Conservation (phyloP, 2,113 vertebrate species). For the Himantopus leucocephalus region DNA sequence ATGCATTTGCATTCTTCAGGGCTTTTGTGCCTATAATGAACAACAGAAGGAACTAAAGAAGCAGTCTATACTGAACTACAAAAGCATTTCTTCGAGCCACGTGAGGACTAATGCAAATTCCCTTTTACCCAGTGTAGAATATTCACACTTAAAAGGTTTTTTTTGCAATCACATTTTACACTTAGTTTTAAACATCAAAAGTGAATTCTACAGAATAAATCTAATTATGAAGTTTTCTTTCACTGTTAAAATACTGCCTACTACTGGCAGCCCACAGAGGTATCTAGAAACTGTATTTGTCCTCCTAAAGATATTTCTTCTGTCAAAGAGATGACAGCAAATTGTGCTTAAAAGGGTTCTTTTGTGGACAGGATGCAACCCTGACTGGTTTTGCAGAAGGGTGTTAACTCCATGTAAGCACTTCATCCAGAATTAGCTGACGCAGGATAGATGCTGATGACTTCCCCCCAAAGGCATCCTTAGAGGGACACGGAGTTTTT, state of each 20-base stretch:
- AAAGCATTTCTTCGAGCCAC: neutral
- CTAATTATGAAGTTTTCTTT: neutral
- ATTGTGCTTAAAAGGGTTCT: neutral
- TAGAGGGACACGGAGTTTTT: neutral
- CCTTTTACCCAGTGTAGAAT: neutral
- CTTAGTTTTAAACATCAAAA: neutral
- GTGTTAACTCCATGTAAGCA: neutral
- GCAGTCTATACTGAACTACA: neutral
- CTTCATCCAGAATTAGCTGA: neutral
- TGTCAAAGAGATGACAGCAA: neutral
- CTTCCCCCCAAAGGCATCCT: neutral
- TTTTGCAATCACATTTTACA: neutral
- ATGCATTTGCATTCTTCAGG: neutral
- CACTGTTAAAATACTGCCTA: neutral
- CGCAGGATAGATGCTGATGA: neutral
- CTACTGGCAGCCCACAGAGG: neutral
- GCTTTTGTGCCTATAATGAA: neutral
- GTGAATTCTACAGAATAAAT: neutral
- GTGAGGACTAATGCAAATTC: neutral
- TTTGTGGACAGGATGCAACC: neutral
- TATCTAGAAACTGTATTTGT: neutral
- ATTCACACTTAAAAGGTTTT: neutral
- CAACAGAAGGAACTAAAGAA: neutral
- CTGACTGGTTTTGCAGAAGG: neutral
- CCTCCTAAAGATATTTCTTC: neutral